Conservation (phyloP, 1,140 invertebrate genomes). For the Sitobion miscanthi region DNA sequence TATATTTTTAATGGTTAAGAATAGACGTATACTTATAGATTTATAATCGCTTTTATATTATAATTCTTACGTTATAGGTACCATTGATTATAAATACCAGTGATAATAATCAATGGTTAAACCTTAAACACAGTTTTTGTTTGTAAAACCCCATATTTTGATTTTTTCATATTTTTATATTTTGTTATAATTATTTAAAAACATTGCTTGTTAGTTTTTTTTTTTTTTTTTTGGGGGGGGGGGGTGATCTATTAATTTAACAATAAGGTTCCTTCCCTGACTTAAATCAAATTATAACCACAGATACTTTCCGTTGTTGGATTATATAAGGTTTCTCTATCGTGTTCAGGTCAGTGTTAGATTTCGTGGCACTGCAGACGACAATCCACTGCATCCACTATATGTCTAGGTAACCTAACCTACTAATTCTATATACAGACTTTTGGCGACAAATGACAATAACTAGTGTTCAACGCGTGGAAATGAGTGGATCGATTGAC, state of each 20-base stretch:
- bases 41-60: no score
- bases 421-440: not conserved
- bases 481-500: not conserved
- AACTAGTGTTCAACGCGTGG: not conserved
- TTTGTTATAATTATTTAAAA: no score
- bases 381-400: not conserved
- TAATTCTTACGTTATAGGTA: no score
- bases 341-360: not conserved
- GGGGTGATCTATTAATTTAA: not conserved
- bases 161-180: not conserved
- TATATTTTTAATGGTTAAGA: no score
- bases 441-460: not conserved
- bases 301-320: not conserved
- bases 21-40: no score
- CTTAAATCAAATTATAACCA: not conserved
- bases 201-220: no score
- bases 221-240: no score
- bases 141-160: not conserved
- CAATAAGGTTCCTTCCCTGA: not conserved
- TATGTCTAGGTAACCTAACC: no score
- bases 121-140: not conserved
- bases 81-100: no score
- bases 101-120: not conserved
- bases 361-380: not conserved
- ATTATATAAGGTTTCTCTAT: slow-evolving; percentile 36